Evolutionary conservation across 2,797 vertebrate genomes (phyloP).

Genomic region (Antrozous pallidus): DNA sequence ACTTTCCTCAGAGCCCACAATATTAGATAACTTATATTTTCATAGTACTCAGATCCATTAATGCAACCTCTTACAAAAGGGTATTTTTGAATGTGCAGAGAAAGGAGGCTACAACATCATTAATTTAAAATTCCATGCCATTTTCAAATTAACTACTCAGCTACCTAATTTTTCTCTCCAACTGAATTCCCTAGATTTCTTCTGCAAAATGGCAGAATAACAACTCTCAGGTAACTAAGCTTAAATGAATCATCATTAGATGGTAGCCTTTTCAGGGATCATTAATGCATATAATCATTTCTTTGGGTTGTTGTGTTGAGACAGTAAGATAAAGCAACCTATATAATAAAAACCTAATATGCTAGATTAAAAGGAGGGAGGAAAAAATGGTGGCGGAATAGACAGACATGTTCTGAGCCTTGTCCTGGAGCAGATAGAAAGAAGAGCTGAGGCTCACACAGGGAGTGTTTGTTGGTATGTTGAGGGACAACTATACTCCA

Average conservation of each 20-base stretch:
- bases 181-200: not conserved
- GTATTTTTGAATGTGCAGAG: not conserved
- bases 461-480: too few species aligned
- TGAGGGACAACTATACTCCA: too few species aligned
- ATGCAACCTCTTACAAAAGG: not conserved
- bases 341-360: too few species aligned
- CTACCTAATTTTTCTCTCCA: not conserved
- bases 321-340: not conserved
- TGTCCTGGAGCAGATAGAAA: too few species aligned
- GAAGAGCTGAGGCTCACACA: too few species aligned
- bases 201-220: not conserved
- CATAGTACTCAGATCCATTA: not conserved
- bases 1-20: not conserved
- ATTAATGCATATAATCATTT: not conserved
- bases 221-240: not conserved
- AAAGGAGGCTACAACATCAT: not conserved
- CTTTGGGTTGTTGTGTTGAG: not conserved
- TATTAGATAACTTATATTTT: not conserved
- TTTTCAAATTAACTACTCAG: not conserved
- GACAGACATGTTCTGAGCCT: too few species aligned
- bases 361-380: too few species aligned
- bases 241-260: slow-evolving; percentile 52
- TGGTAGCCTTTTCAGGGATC: slow-evolving; percentile 50
- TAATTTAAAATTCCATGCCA: not conserved
- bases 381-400: too few species aligned